Evolutionary conservation across 2,888 invertebrate genomes (phyloP).

Genomic region (Eupithecia exiguata): DNA sequence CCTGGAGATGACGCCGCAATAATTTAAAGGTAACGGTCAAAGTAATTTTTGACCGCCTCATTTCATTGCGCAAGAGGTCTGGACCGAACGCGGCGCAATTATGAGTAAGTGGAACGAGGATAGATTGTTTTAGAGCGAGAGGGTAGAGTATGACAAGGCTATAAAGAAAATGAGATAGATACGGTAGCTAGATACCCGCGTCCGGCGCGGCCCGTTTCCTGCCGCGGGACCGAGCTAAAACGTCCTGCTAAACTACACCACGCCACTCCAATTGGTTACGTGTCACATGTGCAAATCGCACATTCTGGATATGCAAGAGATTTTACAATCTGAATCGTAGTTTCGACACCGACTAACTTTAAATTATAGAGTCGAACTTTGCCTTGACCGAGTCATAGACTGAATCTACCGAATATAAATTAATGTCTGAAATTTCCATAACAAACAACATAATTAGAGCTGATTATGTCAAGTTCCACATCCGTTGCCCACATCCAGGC

Average conservation of each 20-base stretch:
- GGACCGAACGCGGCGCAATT: constrained; percentile 58
- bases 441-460: constrained; percentile 38
- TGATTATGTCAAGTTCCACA: constrained; percentile 43
- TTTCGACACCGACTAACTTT: background rate
- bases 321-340: background rate
- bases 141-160: constrained; percentile 63
- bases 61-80: constrained; percentile 72
- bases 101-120: constrained; percentile 57
- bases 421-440: background rate
- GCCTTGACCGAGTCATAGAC: background rate
- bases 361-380: background rate
- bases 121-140: constrained; percentile 60
- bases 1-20: constrained; percentile 65
- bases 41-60: constrained; percentile 72
- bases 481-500: constrained; percentile 58
- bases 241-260: constrained; percentile 56
- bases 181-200: constrained; percentile 78
- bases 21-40: constrained; percentile 69
- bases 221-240: constrained; percentile 54
- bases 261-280: constrained; percentile 36
- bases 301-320: constrained; percentile 1
- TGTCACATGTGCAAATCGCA: constrained; percentile 24
- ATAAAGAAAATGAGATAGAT: constrained; percentile 74
- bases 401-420: background rate
- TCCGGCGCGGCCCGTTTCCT: constrained; percentile 73